Conservation (phyloP, 2,888 invertebrate species). For the Melangyna quadrimaculata region DNA sequence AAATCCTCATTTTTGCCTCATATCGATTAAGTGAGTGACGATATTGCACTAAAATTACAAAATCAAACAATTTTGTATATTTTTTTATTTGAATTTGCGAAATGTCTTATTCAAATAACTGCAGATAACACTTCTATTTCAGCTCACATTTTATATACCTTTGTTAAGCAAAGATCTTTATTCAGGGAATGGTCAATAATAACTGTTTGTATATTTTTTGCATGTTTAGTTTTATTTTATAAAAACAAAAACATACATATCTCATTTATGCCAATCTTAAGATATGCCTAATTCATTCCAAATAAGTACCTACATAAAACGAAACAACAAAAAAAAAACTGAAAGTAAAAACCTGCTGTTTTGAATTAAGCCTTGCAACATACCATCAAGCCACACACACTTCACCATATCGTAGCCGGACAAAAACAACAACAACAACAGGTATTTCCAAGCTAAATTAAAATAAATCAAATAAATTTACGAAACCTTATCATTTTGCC, state of each 20-base stretch:
- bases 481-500: conserved; percentile 35
- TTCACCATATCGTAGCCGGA: neutral
- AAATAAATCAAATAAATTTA: conserved; percentile 61
- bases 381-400: conserved; percentile 1
- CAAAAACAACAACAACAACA: conserved; percentile 24
- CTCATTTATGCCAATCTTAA: neutral
- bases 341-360: conserved; percentile 38
- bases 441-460: conserved; percentile 54
- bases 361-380: conserved; percentile 58
- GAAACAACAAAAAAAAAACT: conserved; percentile 2
- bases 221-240: neutral
- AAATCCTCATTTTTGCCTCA: neutral
- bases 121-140: neutral
- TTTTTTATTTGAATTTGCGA: conserved; percentile 1
- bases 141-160: too few species aligned
- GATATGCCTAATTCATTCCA: conserved; percentile 33
- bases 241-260: neutral
- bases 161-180: neutral
- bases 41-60: conserved; percentile 15
- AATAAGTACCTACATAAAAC: neutral
- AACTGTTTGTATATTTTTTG: too few species aligned
- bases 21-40: neutral
- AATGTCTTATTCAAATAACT: neutral
- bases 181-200: neutral
- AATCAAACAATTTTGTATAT: neutral